Percentiles rank a stretch among this genome's conserved stretches.
Conservation (phyloP, 2,888 invertebrate genomes). For the Empis stercorea region DNA sequence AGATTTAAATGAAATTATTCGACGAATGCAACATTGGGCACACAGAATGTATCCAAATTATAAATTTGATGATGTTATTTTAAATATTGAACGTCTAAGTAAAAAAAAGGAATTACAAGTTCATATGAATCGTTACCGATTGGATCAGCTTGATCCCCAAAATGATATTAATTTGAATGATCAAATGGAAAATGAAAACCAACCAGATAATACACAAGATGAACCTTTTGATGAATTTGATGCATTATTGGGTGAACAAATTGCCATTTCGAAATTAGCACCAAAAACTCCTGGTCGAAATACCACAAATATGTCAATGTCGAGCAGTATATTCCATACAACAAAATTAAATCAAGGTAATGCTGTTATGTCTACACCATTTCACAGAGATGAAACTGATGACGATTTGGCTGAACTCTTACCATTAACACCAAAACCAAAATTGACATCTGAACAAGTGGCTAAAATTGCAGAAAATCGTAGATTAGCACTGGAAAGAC, state of each 20-base stretch:
- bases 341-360: conserved; percentile 24
- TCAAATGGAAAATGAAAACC: conserved; percentile 32
- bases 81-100: conserved; percentile 55
- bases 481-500: conserved; percentile 48
- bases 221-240: conserved; percentile 50
- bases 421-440: conserved; percentile 17
- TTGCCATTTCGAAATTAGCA: conserved; percentile 40
- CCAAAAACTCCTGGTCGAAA: conserved; percentile 23
- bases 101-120: conserved; percentile 65
- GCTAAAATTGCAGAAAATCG: conserved; percentile 57
- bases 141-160: conserved; percentile 36
- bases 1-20: conserved; percentile 68
- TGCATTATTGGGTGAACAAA: conserved; percentile 48
- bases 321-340: conserved; percentile 19
- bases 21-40: conserved; percentile 83
- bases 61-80: conserved; percentile 73
- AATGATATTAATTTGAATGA: conserved; percentile 37
- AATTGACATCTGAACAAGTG: conserved; percentile 47
- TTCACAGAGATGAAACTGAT: conserved; percentile 9
- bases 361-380: conserved; percentile 27
- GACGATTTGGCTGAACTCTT: conserved; percentile 26
- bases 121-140: conserved; percentile 48
- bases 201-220: conserved; percentile 23
- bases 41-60: conserved; percentile 84
- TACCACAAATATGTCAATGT: conserved; percentile 9